These are phyloP conservation scores for Notarius quadriscutis DNA, from an alignment of 2,113 vertebrate genomes.

Conservation along the genomic window DNA sequence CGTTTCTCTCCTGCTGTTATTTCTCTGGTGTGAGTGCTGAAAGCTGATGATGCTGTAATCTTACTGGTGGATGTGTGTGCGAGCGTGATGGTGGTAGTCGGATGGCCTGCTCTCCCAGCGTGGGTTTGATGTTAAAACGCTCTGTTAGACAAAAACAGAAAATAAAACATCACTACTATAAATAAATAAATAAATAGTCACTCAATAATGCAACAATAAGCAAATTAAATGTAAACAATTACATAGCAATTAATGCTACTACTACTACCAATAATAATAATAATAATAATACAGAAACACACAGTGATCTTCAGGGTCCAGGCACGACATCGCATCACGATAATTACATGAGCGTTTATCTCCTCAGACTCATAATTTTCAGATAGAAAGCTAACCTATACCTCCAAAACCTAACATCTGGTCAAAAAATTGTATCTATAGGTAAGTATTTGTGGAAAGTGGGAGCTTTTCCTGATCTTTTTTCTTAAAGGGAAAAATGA, in stretches of 20 bases:
- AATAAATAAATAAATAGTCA: background rate
- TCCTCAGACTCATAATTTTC: background rate
- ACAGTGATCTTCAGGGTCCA: background rate
- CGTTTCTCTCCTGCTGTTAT: background rate
- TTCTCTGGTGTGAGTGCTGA: background rate
- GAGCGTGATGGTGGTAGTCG: constrained; percentile 30
- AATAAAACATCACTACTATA: background rate
- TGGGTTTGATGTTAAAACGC: constrained; percentile 70
- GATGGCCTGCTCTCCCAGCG: constrained; percentile 62
- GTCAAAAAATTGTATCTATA: no score
- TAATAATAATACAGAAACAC: background rate
- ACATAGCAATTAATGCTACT: background rate
- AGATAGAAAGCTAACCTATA: no score
- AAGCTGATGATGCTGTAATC: background rate
- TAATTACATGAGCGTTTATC: background rate
- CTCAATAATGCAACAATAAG: background rate
- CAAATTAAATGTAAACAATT: background rate
- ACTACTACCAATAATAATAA: background rate
- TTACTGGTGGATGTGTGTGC: constrained; percentile 36
- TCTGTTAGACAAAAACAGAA: constrained; percentile 58
- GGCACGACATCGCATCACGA: background rate
- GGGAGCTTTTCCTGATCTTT: no score
- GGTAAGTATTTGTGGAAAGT: no score
- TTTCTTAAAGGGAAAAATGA: no score
- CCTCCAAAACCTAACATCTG: background rate